Conservation (phyloP, 2,888 invertebrate species). For the Clusia tigrina region DNA sequence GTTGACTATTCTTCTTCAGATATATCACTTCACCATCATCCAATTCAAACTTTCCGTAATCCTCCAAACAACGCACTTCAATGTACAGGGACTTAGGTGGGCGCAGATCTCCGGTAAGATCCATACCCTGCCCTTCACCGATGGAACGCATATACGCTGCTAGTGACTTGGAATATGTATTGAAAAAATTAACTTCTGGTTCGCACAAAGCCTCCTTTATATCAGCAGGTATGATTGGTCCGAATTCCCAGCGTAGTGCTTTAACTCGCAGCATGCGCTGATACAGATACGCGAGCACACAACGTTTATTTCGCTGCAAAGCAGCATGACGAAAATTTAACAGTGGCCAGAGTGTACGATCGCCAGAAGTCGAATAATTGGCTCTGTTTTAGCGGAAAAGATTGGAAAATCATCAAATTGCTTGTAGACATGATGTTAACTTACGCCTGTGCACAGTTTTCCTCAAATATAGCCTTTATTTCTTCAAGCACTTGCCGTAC, state of each 20-base stretch:
- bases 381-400: slow-evolving; percentile 37
- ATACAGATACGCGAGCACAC: slow-evolving; percentile 83
- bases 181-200: slow-evolving; percentile 88
- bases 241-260: slow-evolving; percentile 95
- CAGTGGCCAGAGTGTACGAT: slow-evolving; percentile 74
- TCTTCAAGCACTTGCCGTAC: slow-evolving; percentile 86
- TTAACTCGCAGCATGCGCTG: slow-evolving; percentile 82
- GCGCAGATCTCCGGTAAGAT: slow-evolving; percentile 84
- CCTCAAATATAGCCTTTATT: slow-evolving; percentile 82
- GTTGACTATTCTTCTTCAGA: slow-evolving; percentile 89
- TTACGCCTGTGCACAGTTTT: slow-evolving; percentile 88
- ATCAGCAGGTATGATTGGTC: slow-evolving; percentile 87
- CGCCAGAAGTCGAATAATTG: slow-evolving; percentile 67
- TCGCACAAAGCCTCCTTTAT: slow-evolving; percentile 81
- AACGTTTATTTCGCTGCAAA: slow-evolving; percentile 87
- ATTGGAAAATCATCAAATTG: neutral
- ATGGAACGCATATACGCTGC: slow-evolving; percentile 90
- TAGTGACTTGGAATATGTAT: slow-evolving; percentile 83
- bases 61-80: slow-evolving; percentile 87
- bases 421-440: slow-evolving; percentile 48
- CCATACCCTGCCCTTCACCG: slow-evolving; percentile 82
- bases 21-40: slow-evolving; percentile 91
- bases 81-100: slow-evolving; percentile 93
- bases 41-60: slow-evolving; percentile 93
- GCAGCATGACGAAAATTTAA: slow-evolving; percentile 86